Evolutionary conservation across 2,113 vertebrate species (phyloP).

Genomic region (Rhinogobius similis): DNA sequence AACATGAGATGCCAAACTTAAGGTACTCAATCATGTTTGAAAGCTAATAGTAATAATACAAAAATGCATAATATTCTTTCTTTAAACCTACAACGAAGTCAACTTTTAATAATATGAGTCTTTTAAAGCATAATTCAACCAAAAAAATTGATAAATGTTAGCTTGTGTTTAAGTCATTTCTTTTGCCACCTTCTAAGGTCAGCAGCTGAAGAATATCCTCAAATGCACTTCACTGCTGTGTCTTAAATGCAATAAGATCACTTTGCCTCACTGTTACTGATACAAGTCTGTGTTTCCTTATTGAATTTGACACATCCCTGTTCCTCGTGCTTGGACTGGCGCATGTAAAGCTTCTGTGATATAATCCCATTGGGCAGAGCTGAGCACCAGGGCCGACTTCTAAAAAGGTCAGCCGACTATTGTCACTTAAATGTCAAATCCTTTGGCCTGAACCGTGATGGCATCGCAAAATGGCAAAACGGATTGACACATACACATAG

Average conservation of each 20-base stretch:
- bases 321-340: slow-evolving; percentile 31
- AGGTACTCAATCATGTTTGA: too few relatives aligned
- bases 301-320: slow-evolving; percentile 2
- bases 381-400: slow-evolving; percentile 49
- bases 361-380: slow-evolving; percentile 41
- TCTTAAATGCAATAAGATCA: neutral
- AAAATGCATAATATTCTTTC: too few relatives aligned
- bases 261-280: slow-evolving; percentile 8
- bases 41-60: too few relatives aligned
- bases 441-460: slow-evolving; percentile 48
- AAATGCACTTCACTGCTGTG: neutral
- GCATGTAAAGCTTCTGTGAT: slow-evolving; percentile 40
- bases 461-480: slow-evolving; percentile 50
- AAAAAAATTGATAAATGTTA: too few relatives aligned
- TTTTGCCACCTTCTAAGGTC: neutral
- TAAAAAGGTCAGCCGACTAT: slow-evolving; percentile 73
- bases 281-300: slow-evolving; percentile 5
- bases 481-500: slow-evolving; percentile 51
- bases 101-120: too few relatives aligned
- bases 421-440: slow-evolving; percentile 77
- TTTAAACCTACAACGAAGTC: too few relatives aligned
- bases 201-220: slow-evolving; percentile 1
- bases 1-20: too few relatives aligned
- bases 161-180: neutral
- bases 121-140: too few relatives aligned